These are phyloP conservation scores for Chaetogeoica ovagalla DNA, from an alignment of 2,888 invertebrate species.

Conservation along the genomic window DNA sequence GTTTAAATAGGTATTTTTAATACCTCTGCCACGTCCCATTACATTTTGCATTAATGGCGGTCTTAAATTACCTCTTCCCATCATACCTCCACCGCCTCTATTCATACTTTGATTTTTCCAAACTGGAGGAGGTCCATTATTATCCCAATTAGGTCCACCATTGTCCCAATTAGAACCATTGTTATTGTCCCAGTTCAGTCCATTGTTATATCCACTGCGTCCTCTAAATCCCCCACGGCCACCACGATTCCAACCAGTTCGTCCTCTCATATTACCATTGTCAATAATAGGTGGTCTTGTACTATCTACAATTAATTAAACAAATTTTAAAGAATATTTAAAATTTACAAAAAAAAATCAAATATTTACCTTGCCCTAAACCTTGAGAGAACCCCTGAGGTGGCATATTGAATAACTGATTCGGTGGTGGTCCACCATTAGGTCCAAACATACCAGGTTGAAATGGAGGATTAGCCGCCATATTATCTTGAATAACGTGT, in stretches of 20 bases:
- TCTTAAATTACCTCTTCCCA: constrained; percentile 48
- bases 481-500: constrained; percentile 39
- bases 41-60: constrained; percentile 46
- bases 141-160: constrained; percentile 47
- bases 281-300: constrained; percentile 33
- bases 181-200: constrained; percentile 38
- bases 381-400: constrained; percentile 33
- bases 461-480: constrained; percentile 25
- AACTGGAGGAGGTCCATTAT: constrained; percentile 41
- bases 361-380: background rate
- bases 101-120: constrained; percentile 44
- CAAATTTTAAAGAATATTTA: background rate
- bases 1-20: background rate
- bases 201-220: constrained; percentile 27
- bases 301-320: constrained; percentile 31
- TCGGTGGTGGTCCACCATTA: constrained; percentile 44
- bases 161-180: constrained; percentile 40
- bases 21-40: constrained; percentile 44
- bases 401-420: constrained; percentile 45
- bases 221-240: constrained; percentile 49
- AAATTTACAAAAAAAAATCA: too few relatives aligned
- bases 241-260: constrained; percentile 44
- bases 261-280: constrained; percentile 35
- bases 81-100: constrained; percentile 22
- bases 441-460: constrained; percentile 43